Conservation (phyloP, 2,113 vertebrate species). For the Ivindomyrus marchei region DNA sequence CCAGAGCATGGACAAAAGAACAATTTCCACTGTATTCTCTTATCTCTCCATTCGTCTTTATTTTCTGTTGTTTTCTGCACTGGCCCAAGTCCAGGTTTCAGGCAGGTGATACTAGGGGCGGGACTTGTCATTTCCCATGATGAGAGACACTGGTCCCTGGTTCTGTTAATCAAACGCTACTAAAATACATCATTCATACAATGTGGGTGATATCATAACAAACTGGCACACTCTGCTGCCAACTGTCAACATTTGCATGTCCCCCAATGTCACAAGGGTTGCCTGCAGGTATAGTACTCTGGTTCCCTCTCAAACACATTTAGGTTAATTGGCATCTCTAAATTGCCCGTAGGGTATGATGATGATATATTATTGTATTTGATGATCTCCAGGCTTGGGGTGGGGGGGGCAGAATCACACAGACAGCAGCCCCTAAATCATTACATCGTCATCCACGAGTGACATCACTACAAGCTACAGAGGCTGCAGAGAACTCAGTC, state of each 20-base stretch:
- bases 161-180: background rate
- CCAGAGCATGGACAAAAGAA: background rate
- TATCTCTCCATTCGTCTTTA: background rate
- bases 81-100: constrained; percentile 6
- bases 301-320: background rate
- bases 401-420: too few relatives aligned
- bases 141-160: background rate
- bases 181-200: background rate
- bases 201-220: background rate
- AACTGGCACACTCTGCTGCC: background rate
- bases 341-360: background rate
- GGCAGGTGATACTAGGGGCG: constrained; percentile 8
- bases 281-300: background rate
- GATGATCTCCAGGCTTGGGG: too few relatives aligned
- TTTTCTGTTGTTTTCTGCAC: background rate
- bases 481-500: background rate
- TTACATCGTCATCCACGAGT: background rate
- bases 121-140: background rate
- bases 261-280: background rate
- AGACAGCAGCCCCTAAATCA: background rate
- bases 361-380: background rate
- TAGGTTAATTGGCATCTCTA: background rate
- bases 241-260: background rate
- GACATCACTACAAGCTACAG: background rate
- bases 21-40: background rate